These are phyloP conservation scores for Calephelis nemesis DNA, from an alignment of 1,140 invertebrate genomes.

Conservation along the genomic window DNA sequence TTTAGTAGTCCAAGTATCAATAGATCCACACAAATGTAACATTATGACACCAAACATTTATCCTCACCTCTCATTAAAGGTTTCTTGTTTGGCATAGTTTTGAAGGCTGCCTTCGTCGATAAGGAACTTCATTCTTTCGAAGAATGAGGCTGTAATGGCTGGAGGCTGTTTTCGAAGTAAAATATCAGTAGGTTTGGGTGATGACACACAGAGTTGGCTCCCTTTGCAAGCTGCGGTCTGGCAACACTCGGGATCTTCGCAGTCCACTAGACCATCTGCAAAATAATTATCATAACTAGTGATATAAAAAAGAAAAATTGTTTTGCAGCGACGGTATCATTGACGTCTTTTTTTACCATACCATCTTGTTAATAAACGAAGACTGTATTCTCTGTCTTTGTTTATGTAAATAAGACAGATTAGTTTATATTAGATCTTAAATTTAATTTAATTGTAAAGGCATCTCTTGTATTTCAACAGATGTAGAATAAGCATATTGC, in stretches of 20 bases:
- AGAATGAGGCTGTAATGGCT: conserved; percentile 97
- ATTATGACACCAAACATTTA: conserved; percentile 63
- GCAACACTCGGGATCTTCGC: conserved; percentile 98
- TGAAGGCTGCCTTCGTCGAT: conserved; percentile 98
- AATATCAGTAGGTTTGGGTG: conserved; percentile 96
- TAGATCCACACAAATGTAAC: conserved; percentile 23
- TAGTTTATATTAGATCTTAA: too few relatives aligned
- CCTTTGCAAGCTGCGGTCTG: conserved; percentile 88
- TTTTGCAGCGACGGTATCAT: too few relatives aligned
- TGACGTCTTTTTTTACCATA: too few relatives aligned
- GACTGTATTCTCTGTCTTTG: too few relatives aligned
- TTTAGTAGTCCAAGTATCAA: conserved; percentile 15
- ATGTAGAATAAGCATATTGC: too few relatives aligned
- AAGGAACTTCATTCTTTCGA: conserved; percentile 98
- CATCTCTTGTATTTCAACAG: too few relatives aligned
- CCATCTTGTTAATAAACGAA: too few relatives aligned
- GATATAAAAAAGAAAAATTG: too few relatives aligned
- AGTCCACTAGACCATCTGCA: conserved; percentile 96
- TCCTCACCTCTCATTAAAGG: conserved; percentile 97
- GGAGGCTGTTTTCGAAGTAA: conserved; percentile 95
- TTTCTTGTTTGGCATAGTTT: conserved; percentile 95
- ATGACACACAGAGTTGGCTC: conserved; percentile 93
- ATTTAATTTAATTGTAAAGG: too few relatives aligned
- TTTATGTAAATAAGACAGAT: too few relatives aligned
- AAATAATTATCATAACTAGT: conserved; percentile 29